Percentiles rank a stretch among this genome's conserved stretches.
Conservation (phyloP, 1,140 invertebrate species). For the Zeugodacus cucurbitae region DNA sequence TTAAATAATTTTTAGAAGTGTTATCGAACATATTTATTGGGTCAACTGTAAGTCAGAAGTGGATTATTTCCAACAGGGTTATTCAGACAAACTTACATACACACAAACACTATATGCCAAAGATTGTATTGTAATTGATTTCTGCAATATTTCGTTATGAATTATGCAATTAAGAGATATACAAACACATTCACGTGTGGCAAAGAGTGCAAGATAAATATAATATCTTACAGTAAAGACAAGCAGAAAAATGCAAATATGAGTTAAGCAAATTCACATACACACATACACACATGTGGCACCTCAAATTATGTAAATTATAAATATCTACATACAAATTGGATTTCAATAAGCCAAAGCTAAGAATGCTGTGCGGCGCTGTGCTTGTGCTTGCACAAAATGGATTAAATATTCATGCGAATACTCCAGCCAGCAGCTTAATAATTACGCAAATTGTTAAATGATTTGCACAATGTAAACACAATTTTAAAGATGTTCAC, state of each 20-base stretch:
- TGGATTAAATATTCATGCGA: not conserved
- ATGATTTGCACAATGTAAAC: not conserved
- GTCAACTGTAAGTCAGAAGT: no score
- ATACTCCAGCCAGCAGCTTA: not conserved
- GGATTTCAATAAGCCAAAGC: not conserved
- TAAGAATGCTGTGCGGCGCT: not conserved
- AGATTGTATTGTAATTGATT: not conserved
- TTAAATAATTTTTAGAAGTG: no score
- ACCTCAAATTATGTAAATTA: not conserved
- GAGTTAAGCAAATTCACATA: not conserved
- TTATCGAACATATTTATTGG: no score
- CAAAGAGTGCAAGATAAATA: not conserved
- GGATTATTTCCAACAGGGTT: no score
- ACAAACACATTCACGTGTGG: not conserved
- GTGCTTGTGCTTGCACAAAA: not conserved
- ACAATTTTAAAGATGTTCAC: not conserved
- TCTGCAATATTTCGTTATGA: not conserved
- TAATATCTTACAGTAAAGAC: not conserved
- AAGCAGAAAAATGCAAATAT: not conserved
- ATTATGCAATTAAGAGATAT: not conserved
- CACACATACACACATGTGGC: not conserved
- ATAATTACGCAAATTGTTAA: slow-evolving; percentile 3
- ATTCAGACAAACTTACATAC: no score
- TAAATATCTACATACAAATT: not conserved
- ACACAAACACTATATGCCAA: no score